phyloP scores from a whole-genome alignment of 2,113 vertebrate genomes.

The Larimichthys polyactis region DNA sequence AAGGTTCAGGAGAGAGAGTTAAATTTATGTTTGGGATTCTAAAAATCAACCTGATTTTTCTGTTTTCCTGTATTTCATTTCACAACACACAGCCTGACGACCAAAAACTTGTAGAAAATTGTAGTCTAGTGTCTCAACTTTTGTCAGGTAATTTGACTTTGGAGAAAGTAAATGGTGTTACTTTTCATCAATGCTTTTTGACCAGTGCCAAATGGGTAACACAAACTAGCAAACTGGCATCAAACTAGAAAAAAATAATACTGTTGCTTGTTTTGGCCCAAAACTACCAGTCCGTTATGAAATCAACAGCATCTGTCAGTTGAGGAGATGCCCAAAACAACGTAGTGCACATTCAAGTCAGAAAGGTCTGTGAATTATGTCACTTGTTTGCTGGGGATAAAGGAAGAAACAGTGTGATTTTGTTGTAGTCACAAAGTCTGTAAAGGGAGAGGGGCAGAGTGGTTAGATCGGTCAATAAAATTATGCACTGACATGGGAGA shows the following conservation, averaged over 20 bases:
- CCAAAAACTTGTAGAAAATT: background rate
- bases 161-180: too few species aligned
- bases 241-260: background rate
- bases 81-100: background rate
- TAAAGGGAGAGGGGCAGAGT: background rate
- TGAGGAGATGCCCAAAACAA: background rate
- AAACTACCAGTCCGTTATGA: background rate
- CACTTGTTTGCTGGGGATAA: background rate
- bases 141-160: too few species aligned
- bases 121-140: too few species aligned
- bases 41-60: background rate
- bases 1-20: background rate
- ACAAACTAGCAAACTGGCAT: background rate
- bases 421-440: background rate
- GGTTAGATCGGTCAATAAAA: background rate
- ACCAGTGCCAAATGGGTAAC: too few species aligned
- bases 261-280: background rate
- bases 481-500: background rate
- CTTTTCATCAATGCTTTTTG: too few species aligned
- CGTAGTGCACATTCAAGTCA: background rate
- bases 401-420: too few species aligned
- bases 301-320: background rate
- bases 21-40: background rate
- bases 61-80: background rate
- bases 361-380: background rate